phyloP scores from a whole-genome alignment of 2,888 invertebrate genomes.

The Lasioglossum morio region DNA sequence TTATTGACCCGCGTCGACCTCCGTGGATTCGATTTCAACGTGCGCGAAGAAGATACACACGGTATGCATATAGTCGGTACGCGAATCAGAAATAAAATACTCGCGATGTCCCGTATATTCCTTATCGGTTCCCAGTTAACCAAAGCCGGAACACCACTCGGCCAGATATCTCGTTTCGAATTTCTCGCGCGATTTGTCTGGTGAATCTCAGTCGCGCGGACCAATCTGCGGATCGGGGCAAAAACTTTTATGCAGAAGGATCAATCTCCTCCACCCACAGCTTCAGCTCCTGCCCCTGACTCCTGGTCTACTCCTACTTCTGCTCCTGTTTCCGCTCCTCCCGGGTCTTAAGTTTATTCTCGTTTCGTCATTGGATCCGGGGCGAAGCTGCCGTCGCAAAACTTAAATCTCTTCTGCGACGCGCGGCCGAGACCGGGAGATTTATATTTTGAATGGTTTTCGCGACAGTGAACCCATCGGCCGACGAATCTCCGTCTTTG shows the following conservation, averaged over 20 bases:
- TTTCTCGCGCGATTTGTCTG: constrained; percentile 67
- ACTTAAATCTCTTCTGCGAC: constrained; percentile 60
- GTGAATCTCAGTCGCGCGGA: constrained; percentile 19
- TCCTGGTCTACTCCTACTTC: not conserved
- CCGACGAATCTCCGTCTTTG: not conserved
- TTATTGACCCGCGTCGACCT: constrained; percentile 47
- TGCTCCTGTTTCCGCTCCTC: not conserved
- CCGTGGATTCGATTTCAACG: constrained; percentile 38
- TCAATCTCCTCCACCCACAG: constrained; percentile 33
- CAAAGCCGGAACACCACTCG: not conserved
- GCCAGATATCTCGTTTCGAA: constrained; percentile 28
- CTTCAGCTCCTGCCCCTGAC: not conserved
- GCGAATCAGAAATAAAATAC: constrained; percentile 31
- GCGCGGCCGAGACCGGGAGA: constrained; percentile 34
- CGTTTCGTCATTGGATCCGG: constrained; percentile 49
- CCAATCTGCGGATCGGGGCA: constrained; percentile 48
- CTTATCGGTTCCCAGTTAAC: constrained; percentile 17
- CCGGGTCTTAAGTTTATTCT: constrained; percentile 59
- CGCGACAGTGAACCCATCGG: not conserved
- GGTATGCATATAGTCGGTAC: not conserved
- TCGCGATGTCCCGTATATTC: not conserved
- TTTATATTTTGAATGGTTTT: constrained; percentile 55
- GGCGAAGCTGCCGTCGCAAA: constrained; percentile 31
- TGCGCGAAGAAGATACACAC: not conserved
- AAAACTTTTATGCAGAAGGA: constrained; percentile 65